Base-by-base conservation (phyloP, 1,140 invertebrate species). In the Alviniconcha marisindica region DNA sequence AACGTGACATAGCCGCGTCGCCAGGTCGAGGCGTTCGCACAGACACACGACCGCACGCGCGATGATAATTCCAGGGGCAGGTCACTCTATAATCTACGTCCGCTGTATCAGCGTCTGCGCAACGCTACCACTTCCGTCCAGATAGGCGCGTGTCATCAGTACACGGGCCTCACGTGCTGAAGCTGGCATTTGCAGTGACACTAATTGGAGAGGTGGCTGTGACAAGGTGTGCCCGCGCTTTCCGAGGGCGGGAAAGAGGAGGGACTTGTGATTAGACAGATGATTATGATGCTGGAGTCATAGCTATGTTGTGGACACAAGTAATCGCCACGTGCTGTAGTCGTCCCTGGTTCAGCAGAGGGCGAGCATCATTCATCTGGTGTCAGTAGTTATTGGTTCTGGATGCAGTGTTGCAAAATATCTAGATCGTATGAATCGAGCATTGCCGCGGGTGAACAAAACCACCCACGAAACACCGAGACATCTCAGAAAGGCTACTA, bases 21-120 rank as follows among this genome's bases (percentile, higher is more conserved):
- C 63, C 63, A 66, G 63, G 63, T 31, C 63, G 14, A 66, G 28
- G 33, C 63, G 56, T 18, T 66, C 63, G 24, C n/a, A 31, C 28
- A 74, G 18, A 44, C 71, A 74, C 71, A 38, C 71, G 71, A 74
- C 71, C 71, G 71, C 71, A 74, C 71, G 71, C 71, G 38, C 71
- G 4, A 5, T n/a, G 63, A 33, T 66, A 66, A 66, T 33, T 31
- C 24, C 63, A 66, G 24, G 63, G 63, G 63, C 63, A 66, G 63
- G 7, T 12, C 56, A 60, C 56, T 12, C 24, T 24, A 33, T 28
- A 31, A 66, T 33, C 63, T 33, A 31, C 33, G 7, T 7, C 63
- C 63, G 12, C 28, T 12, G 7, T 66, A 66, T 66, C 63, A 66
- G 63, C 63, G 63, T 14, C 63, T 66, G 63, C 63, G 63, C 63